These are phyloP conservation scores for Calonectris borealis DNA, from an alignment of 2,113 vertebrate genomes.

Conservation along the genomic window DNA sequence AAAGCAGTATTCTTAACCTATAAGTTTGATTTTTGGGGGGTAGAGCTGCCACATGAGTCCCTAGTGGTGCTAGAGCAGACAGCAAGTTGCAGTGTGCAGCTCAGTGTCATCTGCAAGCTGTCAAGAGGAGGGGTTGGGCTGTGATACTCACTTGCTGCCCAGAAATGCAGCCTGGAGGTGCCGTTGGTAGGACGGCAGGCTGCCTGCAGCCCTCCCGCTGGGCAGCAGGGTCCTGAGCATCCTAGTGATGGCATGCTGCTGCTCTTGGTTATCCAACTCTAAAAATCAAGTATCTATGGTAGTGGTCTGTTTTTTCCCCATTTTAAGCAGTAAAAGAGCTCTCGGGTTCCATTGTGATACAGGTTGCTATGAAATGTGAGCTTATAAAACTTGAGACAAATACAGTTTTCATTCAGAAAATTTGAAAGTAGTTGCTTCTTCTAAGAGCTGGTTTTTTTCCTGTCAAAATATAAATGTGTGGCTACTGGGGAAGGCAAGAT, in stretches of 20 bases:
- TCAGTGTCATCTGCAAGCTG: not conserved
- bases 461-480: not conserved
- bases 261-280: not conserved
- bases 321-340: not conserved
- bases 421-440: not conserved
- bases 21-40: not conserved
- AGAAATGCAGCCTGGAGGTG: not conserved
- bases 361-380: not conserved
- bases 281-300: not conserved
- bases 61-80: not conserved
- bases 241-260: not conserved
- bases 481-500: not conserved
- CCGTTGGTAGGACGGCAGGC: too few relatives aligned
- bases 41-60: not conserved
- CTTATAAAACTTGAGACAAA: not conserved
- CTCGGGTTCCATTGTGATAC: accelerated
- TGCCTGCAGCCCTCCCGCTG: not conserved
- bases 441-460: not conserved
- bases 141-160: accelerated
- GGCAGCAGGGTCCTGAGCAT: not conserved
- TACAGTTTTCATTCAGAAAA: not conserved
- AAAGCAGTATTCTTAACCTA: not conserved
- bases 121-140: not conserved
- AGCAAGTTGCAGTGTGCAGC: not conserved
- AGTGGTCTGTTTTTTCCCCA: accelerated